Conservation (phyloP, 2,888 invertebrate species). For the Augochlorella aurata region DNA sequence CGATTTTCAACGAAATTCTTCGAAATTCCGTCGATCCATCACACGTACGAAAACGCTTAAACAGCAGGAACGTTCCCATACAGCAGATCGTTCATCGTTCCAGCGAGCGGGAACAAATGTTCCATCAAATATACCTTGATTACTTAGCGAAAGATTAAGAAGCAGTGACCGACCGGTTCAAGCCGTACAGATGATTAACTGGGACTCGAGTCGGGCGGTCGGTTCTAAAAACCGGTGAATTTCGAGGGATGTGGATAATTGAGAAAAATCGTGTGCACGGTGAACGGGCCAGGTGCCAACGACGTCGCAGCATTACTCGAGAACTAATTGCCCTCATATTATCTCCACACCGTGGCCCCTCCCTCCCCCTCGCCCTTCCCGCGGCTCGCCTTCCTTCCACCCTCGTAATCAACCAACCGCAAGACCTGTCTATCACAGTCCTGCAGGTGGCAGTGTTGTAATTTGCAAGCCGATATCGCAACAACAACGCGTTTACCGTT, state of each 20-base stretch:
- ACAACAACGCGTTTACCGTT: constrained; percentile 72
- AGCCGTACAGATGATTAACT: constrained; percentile 9
- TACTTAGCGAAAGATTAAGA: constrained; percentile 2
- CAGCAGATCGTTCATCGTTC: neutral
- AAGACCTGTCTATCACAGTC: constrained; percentile 74
- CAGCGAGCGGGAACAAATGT: neutral
- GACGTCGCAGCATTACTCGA: constrained; percentile 70
- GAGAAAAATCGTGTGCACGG: constrained; percentile 59
- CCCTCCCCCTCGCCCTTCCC: neutral
- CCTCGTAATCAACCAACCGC: constrained; percentile 68
- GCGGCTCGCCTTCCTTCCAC: constrained; percentile 37
- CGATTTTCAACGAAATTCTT: no score
- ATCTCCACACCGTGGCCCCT: constrained; percentile 43
- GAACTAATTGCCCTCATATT: constrained; percentile 71
- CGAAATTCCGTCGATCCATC: no score
- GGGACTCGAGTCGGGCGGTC: neutral
- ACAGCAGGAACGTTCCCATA: no score
- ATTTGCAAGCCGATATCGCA: constrained; percentile 77
- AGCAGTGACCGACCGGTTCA: neutral
- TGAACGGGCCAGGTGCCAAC: constrained; percentile 58
- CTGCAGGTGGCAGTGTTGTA: constrained; percentile 76
- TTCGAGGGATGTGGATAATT: constrained; percentile 42
- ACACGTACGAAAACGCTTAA: no score
- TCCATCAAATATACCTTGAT: neutral
- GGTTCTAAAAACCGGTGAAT: constrained; percentile 7